These are phyloP conservation scores for Daboia siamensis DNA, from an alignment of 2,113 vertebrate genomes.

Conservation along the genomic window DNA sequence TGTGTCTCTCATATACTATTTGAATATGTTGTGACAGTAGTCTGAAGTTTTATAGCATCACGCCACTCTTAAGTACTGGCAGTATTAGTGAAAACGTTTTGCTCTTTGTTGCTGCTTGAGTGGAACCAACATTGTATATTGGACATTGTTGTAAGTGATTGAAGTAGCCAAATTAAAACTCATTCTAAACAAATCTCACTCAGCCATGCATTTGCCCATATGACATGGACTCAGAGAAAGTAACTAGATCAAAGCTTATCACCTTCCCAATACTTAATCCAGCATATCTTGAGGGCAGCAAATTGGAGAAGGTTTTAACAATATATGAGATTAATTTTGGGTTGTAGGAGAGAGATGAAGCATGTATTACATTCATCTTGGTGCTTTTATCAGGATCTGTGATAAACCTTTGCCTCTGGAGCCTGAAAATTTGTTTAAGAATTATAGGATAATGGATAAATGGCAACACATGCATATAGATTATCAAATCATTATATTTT, in stretches of 20 bases:
- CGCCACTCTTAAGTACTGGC: background rate
- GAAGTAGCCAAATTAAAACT: background rate
- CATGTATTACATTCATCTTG: background rate
- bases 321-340: background rate
- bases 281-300: background rate
- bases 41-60: background rate
- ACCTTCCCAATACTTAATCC: background rate
- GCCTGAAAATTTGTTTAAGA: background rate
- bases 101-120: background rate
- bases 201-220: background rate
- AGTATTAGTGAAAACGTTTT: background rate
- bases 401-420: background rate
- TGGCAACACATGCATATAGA: background rate
- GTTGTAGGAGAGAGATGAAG: background rate
- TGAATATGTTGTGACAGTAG: background rate
- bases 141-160: background rate
- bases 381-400: background rate
- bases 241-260: background rate
- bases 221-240: background rate
- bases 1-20: background rate
- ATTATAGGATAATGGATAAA: background rate
- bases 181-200: background rate
- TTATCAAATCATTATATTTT: background rate
- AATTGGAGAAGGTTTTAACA: background rate
- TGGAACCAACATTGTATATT: background rate